Evolutionary conservation across 2,888 invertebrate genomes (phyloP), one percentile per base, ranked within the genome.

Genomic region (Falcaria lacertinaria): DNA sequence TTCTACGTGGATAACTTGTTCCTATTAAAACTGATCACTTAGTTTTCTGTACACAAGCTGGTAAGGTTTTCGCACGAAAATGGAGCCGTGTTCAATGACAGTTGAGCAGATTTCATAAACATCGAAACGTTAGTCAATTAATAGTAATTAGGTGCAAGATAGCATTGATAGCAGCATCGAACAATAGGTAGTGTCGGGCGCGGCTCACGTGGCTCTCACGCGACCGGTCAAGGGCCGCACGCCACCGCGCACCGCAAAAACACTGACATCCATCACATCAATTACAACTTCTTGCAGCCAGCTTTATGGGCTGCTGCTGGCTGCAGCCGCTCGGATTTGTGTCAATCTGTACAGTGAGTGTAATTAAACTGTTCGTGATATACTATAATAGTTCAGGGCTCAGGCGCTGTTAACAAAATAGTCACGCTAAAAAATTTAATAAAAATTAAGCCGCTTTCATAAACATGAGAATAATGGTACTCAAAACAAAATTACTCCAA

Each of bases 201-300:
- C 16, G 33, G 42, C 42, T 42, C 42, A 45, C 42, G 39, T 42
- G 36, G 36, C 33, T 32, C 35, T 45, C 45, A 45, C 45, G 45
- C 42, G 14, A 42, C 35, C 32, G 42, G 42, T 45, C 42, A 43
- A 25, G 42, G 42, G 36, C 42, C 39, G 36, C 38, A 32, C 35
- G 41, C 33, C 36, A 33, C 22, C 15, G 17, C 15, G 16, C 33
- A 37, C 19, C 8, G 32, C 38, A 40, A 34, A 44, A 38, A 37
- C 28, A 14, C 35, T 16, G 41, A 25, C 13, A 25, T 36, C 19
- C 19, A 36, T 19, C 19, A 36, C 22, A 19, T 36, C 36, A 19
- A 14, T 36, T 19, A 37, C 22, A 37, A 11, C 25, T 37, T 28
- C 28, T 28, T 28, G 28, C 11, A 22, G 13, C 35, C 16, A 36